phyloP scores from a whole-genome alignment of 1,140 invertebrate genomes.

The Muscidifurax raptorellus region DNA sequence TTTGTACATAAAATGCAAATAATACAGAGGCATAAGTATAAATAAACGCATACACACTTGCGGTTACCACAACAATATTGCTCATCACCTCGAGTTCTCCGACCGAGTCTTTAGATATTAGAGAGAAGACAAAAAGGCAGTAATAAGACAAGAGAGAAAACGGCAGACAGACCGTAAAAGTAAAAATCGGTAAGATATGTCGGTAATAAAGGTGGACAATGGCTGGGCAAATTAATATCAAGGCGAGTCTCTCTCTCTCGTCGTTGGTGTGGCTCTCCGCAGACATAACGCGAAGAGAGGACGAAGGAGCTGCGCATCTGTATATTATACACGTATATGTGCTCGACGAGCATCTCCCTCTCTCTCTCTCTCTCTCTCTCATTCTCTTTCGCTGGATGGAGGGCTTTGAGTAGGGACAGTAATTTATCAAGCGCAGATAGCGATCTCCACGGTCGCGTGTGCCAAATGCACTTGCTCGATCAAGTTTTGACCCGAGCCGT shows the following conservation, averaged over 20 bases:
- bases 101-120: not conserved
- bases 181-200: slow-evolving; percentile 70
- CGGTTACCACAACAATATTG: too few relatives aligned
- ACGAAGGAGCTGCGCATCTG: not conserved
- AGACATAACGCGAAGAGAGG: not conserved
- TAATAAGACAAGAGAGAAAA: slow-evolving; percentile 47
- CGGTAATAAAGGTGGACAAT: slow-evolving; percentile 73
- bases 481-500: slow-evolving; percentile 66
- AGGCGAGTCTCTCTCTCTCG: slow-evolving; percentile 57
- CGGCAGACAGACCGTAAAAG: slow-evolving; percentile 51
- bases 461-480: slow-evolving; percentile 56
- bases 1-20: not conserved
- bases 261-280: not conserved
- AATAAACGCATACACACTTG: not conserved
- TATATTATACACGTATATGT: too few relatives aligned
- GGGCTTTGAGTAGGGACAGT: slow-evolving; percentile 68
- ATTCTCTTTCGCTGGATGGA: slow-evolving; percentile 16
- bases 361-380: not conserved
- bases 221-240: slow-evolving; percentile 73
- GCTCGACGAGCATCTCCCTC: not conserved
- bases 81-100: too few relatives aligned
- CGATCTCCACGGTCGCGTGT: slow-evolving; percentile 73
- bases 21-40: not conserved
- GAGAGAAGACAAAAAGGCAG: slow-evolving; percentile 14
- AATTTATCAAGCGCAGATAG: slow-evolving; percentile 74